Evolutionary conservation across 2,113 vertebrate species (phyloP), one percentile per base, ranked within the genome.

Genomic region (Pangasianodon hypophthalmus): DNA sequence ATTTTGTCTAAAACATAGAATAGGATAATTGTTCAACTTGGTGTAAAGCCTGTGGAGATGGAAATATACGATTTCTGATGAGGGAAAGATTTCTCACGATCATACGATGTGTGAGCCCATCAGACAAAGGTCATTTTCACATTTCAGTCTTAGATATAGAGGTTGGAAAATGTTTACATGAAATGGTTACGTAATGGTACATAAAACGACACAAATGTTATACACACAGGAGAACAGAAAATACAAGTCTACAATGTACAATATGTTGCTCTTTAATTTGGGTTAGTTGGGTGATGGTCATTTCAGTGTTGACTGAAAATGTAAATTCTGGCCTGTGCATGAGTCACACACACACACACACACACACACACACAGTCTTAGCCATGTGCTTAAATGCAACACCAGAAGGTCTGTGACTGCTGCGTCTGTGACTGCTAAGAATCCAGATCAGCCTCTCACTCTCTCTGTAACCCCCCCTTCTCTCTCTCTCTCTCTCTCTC

Each of bases 401-500:
- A 90, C 75, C 75, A 48, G 86, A 89, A 86, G 79, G 60, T 86
- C 81, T 89, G 58, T 84, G 88, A 87, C 69, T 54, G 79, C 81
- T 84, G 13, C 37, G 89, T 90, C 91, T 92, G 87, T 79, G 90
- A 88, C 87, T 69, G 79, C 87, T 50, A 83, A 91, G 64, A 77
- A 77, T 91, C 67, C 84, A 77, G 48, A 71, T 67, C 80, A 56
- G 29, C 29, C 32, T 69, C 67, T 83, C 6, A 0, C 19, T 44
- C 71, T 80, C 41, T 84, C 48, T 64, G 64, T 64, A 71, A 71
- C 44, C 52, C 64, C 44, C 54, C 21, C n/a, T 0, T 16, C 71
- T 46, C 29, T 60, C 14, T 41, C 41, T 9, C 1, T 60, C 41
- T 26, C 29, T 75, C 85, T 41, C 62, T 50, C 44, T 32, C 64